Base-by-base conservation (phyloP, 2,888 invertebrate species). In the Ormyrus nitidulus region DNA sequence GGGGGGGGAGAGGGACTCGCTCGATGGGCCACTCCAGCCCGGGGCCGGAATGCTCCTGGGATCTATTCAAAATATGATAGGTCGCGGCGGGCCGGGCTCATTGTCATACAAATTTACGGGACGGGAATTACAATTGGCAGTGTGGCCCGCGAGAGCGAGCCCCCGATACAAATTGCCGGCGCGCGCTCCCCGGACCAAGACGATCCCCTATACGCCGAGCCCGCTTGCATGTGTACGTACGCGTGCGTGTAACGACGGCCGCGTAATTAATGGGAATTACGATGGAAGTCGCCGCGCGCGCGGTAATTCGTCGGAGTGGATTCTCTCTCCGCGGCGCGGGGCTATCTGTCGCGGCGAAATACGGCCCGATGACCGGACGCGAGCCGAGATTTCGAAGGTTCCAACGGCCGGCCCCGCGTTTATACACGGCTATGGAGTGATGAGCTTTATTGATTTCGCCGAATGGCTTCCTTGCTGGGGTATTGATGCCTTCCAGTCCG, bases 51-150 rank as follows among this genome's bases (percentile, higher is more conserved):
- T 59, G 75, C 75, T n/a, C n/a, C 34, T 10, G 65, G 62, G 64
- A 73, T 68, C 80, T 11, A 80, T 80, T 80, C 80, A 77, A 77
- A 81, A 72, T 81, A 77, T 77, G 81, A 78, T 81, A 69, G 77
- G 61, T 62, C 70, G 74, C 66, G 46, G 44, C 13, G 34, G 72
- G 9, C 49, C 61, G 46, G 66, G 53, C 79, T 81, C 77, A 81
- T 81, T 81, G 81, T 81, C 81, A 81, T 81, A 81, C 81, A 81
- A 78, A 81, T 81, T 75, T 61, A 59, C 74, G 81, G 34, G 75
- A 48, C 66, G 76, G 68, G 74, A 77, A 81, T 81, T 73, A 77
- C 81, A 81, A 81, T 81, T 66, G 80, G 81, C 76, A 54, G 61
- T 68, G 72, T 61, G 68, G 58, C 58, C 44, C 19, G 54, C 34